Base-by-base conservation (phyloP, 2,113 vertebrate species). In the Macroglossus sobrinus region DNA sequence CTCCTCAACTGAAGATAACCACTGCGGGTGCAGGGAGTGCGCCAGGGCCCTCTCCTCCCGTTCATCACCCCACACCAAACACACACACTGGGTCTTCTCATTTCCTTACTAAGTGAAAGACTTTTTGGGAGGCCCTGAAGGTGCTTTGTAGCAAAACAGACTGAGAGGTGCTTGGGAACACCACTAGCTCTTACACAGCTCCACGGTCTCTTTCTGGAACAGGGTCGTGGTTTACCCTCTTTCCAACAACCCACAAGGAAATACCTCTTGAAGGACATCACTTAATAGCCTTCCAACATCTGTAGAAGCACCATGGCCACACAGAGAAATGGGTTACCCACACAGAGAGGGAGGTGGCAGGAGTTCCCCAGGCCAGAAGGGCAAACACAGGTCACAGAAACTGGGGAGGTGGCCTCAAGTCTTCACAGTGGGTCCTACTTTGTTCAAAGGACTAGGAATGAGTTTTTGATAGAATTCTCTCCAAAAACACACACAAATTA, bases 191-290 rank as follows among this genome's bases (percentile, higher is more conserved):
- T 95, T 24, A 74, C 3, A 84, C 35, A 55, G 81, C 35, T 33
- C 69, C 16, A 12, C 28, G 68, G 40, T 82, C 79, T 78, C 72
- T 86, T 76, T 66, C 63, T 76, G 59, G 24, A 93, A 89, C 18
- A 66, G 35, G 38, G 45, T 50, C 35, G 38, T 91, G 38, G 79
- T 71, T 91, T 57, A 78, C 45, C 61, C 22, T 74, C 84, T 94
- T 89, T 86, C 40, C 79, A 95, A 72, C n/a, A 76, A 69, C 40
- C 63, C 84, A 84, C 38, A 38, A 82, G 69, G 71, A 96, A 89
- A 72, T 68, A 26, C 3, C 64, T 96, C 57, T 78, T 82, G 22
- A 78, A 33, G 71, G 35, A 43, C 38, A 71, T 76, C 94, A 64
- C 50, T 18, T n/a, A 24, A 40, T 38, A 76, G 71, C 50, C 38